phyloP scores from a whole-genome alignment of 2,797 vertebrate genomes.

The Sebastes iracundus region DNA sequence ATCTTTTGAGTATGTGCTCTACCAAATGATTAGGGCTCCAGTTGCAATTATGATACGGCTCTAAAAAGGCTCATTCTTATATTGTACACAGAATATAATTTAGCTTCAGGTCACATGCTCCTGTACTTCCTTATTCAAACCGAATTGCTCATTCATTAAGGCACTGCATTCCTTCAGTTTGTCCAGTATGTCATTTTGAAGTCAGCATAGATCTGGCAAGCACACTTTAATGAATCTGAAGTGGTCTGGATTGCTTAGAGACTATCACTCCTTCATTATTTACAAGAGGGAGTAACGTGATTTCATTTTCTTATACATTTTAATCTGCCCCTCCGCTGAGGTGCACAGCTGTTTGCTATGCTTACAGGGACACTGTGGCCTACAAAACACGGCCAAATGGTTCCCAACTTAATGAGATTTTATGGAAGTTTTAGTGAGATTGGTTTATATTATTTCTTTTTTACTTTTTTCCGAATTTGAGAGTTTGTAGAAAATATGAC shows the following conservation, averaged over 20 bases:
- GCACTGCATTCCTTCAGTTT: background rate
- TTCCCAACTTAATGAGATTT: background rate
- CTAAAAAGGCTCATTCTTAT: slow-evolving; percentile 26
- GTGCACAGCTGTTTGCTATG: slow-evolving; percentile 20
- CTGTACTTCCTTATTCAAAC: slow-evolving; percentile 14
- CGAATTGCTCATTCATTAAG: slow-evolving; percentile 18
- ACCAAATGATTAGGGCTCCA: slow-evolving; percentile 16
- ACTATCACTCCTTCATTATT: slow-evolving; percentile 21
- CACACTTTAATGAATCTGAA: slow-evolving; percentile 38
- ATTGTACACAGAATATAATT: slow-evolving; percentile 1
- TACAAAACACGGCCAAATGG: background rate
- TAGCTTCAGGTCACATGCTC: slow-evolving; percentile 28
- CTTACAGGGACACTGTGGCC: background rate
- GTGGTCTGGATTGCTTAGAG: slow-evolving; percentile 31
- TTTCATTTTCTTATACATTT: slow-evolving; percentile 43
- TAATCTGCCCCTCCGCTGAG: slow-evolving; percentile 10
- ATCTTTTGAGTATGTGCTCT: background rate
- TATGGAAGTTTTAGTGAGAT: background rate
- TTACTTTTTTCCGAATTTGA: too few relatives aligned
- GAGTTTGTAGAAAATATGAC: background rate
- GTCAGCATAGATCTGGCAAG: slow-evolving; percentile 6
- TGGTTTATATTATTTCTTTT: background rate
- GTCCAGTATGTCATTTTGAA: slow-evolving; percentile 22
- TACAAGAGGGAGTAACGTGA: slow-evolving; percentile 29
- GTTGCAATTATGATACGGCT: background rate